Percentiles rank a stretch among this genome's conserved stretches.
Conservation (phyloP, 2,888 invertebrate species). For the Criorhina ranunculi region DNA sequence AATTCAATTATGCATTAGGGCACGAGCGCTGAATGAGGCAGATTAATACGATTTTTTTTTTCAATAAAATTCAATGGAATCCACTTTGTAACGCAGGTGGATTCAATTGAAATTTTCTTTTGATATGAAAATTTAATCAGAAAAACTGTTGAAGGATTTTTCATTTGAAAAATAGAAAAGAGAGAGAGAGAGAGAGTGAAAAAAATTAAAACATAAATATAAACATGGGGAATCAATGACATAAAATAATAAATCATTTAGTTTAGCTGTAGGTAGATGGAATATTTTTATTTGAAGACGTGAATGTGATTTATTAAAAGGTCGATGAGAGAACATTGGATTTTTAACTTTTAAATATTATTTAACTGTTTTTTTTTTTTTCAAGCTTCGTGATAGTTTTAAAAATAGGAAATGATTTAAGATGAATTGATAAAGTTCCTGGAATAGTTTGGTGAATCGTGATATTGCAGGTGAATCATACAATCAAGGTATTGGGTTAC, state of each 20-base stretch:
- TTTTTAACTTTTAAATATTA: neutral
- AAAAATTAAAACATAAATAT: neutral
- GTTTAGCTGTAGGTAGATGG: conserved; percentile 10
- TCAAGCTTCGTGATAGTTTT: too few relatives aligned
- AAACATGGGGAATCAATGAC: conserved; percentile 32
- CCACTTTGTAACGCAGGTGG: conserved; percentile 68
- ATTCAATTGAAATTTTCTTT: conserved; percentile 75
- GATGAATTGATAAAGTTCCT: too few relatives aligned
- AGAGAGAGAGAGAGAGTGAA: neutral
- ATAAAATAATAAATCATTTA: conserved; percentile 45
- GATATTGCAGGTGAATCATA: too few relatives aligned
- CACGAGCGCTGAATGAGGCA: conserved; percentile 74
- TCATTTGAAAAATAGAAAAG: conserved; percentile 59
- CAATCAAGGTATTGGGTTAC: too few relatives aligned
- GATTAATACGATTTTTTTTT: conserved; percentile 20
- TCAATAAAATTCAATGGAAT: conserved; percentile 56
- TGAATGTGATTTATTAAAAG: conserved; percentile 54
- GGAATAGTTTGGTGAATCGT: too few relatives aligned
- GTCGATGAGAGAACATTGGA: neutral
- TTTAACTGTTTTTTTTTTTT: too few relatives aligned
- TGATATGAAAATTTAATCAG: conserved; percentile 73
- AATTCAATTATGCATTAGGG: conserved; percentile 75
- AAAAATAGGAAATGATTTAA: too few relatives aligned
- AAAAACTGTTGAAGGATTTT: conserved; percentile 62
- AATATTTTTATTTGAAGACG: conserved; percentile 30